Conservation (phyloP, 2,113 vertebrate genomes). For the Calcarius ornatus region DNA sequence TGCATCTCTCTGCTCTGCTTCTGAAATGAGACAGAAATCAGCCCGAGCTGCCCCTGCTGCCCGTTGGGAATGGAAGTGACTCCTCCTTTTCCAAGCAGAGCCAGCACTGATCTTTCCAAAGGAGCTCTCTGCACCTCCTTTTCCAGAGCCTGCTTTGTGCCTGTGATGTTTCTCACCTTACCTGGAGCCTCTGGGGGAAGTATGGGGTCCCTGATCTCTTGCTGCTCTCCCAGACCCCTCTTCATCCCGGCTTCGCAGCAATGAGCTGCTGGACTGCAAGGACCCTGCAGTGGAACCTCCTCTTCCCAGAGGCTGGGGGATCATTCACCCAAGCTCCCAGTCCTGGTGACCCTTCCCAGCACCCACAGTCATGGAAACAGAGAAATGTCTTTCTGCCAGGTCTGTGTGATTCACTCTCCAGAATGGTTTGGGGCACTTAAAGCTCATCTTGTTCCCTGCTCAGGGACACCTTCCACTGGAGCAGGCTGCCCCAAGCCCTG, state of each 20-base stretch:
- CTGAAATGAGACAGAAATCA: background rate
- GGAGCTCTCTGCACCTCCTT: background rate
- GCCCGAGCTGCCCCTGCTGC: background rate
- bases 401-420: background rate
- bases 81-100: background rate
- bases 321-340: background rate
- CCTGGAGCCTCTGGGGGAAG: background rate
- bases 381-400: background rate
- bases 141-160: background rate
- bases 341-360: background rate
- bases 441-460: background rate
- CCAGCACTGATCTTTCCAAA: background rate
- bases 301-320: background rate
- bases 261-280: background rate
- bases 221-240: background rate
- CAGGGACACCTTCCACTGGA: background rate
- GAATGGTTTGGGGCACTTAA: background rate
- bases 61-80: background rate
- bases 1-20: background rate
- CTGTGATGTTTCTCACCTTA: background rate
- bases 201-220: accelerated
- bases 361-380: background rate
- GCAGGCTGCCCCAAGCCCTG: background rate
- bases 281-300: background rate
- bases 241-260: background rate